A percentile compares a stretch with the other conserved stretches of the same genome.
phyloP scores from a whole-genome alignment of 2,797 vertebrate species.

The Ispidina lecontei region DNA sequence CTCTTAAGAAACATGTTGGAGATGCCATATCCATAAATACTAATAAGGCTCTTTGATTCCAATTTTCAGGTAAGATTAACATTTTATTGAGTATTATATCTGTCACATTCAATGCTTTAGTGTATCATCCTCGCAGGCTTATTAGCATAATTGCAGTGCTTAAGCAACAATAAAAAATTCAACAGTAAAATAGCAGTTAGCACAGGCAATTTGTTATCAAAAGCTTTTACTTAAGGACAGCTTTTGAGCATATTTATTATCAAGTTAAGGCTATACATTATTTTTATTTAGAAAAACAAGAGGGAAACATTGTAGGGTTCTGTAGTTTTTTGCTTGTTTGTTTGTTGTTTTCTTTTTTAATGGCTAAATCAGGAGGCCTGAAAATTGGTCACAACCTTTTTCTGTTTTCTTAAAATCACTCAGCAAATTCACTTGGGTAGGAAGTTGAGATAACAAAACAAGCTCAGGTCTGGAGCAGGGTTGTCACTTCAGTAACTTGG shows the following conservation, averaged over 20 bases:
- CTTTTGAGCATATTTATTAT: slow-evolving; percentile 76
- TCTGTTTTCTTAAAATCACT: background rate
- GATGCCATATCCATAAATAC: slow-evolving; percentile 81
- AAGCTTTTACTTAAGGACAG: slow-evolving; percentile 83
- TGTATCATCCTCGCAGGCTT: slow-evolving; percentile 75
- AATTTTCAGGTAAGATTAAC: slow-evolving; percentile 84
- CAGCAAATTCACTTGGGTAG: background rate
- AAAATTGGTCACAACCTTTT: slow-evolving; percentile 6
- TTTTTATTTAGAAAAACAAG: slow-evolving; percentile 80
- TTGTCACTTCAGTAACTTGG: background rate
- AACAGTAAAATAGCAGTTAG: slow-evolving; percentile 81
- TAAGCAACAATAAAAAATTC: slow-evolving; percentile 83
- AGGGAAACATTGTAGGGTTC: background rate
- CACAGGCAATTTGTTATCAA: slow-evolving; percentile 80
- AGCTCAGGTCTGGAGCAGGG: background rate
- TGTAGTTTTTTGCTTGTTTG: background rate
- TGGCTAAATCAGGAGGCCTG: slow-evolving; percentile 44
- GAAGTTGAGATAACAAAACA: background rate
- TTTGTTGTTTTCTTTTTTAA: slow-evolving; percentile 10
- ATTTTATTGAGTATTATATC: slow-evolving; percentile 83
- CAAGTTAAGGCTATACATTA: slow-evolving; percentile 75
- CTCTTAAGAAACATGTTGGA: slow-evolving; percentile 69
- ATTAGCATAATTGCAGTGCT: slow-evolving; percentile 85
- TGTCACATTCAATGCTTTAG: slow-evolving; percentile 77
- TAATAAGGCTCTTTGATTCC: slow-evolving; percentile 81